Base-by-base conservation (phyloP, 2,888 invertebrate species). In the Candidula unifasciata region DNA sequence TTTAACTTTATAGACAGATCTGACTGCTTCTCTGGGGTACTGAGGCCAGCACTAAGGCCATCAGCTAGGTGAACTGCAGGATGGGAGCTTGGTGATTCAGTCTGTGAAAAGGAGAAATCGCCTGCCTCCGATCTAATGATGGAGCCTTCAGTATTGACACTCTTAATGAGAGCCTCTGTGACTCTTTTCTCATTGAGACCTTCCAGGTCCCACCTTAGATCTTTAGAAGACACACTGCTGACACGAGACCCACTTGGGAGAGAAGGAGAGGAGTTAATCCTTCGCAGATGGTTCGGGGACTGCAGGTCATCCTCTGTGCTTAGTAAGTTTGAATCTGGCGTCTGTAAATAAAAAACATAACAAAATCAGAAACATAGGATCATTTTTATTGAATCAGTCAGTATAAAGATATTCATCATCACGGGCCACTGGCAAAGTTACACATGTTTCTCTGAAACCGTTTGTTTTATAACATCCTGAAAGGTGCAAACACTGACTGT, bases 221-320 rank as follows among this genome's bases (percentile, higher is more conserved):
- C 57, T 35, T 60, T 68, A 21, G 66, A 80, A 18, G 79, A 80
- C 21, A 33, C 16, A 30, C 78, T 64, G 16, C 80, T 80, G n/a
- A 86, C 85, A 52, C 30, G 78, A 37, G 85, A 85, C 35, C 85
- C 86, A 86, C 89, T 89, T 52, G 89, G 77, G 57, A 91, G 78
- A 21, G 91, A 91, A 2, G 91, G 91, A 16, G 91, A 90, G 35
- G 91, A 91, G 82, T 88, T 90, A 79, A 88, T 89, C 64, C 87
- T 85, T 10, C 86, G 82, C 24, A 88, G 44, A 27, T 80, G 66
- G 24, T 66, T 74, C 27, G 86, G 87, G 2, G 68, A 68, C 44
- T 44, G 79, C 64, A 79, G n/a, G 21, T 79, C 79, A 21, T 37
- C 52, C 66, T 79, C 79, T 30, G 18, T 44, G 21, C 66, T 66